Evolutionary conservation across 2,797 vertebrate genomes (phyloP), one percentile per base, ranked within the genome.

Genomic region (Gambusia yucatana): DNA sequence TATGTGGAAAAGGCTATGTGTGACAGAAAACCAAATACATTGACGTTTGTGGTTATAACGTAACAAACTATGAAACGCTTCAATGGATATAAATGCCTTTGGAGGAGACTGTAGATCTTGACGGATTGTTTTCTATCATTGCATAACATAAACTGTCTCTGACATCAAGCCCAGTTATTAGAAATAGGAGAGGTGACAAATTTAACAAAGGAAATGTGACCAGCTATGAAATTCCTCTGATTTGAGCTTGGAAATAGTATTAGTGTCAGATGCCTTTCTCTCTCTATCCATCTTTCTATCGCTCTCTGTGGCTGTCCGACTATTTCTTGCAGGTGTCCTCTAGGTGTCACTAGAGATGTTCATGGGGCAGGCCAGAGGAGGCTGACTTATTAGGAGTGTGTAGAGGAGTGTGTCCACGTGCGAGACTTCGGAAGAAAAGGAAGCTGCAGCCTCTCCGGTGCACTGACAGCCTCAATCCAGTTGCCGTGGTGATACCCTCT

Each of bases 331-430:
- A 59, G 73, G 72, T 70, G 77, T 86, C 91, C 95, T 95, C 94
- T 94, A 96, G 94, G 94, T 96, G 95, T 95, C 95, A 95, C 90
- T 91, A 94, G 92, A 94, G 94, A 89, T 86, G 93, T 93, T 90
- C 87, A 85, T 17, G 85, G 91, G 82, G 75, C 84, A 87, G 75
- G 81, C 80, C 81, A 85, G 72, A 67, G 48, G 30, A 33, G 63
- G 77, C 69, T 77, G 78, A 87, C 77, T 83, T 87, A 63, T 81
- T 52, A 61, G 69, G 72, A 59, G 84, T 80, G 83, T 82, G 85
- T 84, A 70, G 57, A 67, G 59, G 79, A 75, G 71, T 80, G 80
- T 2, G 79, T 75, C 43, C 74, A 63, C 22, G 72, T 76, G 74
- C 72, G 85, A 43, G 63, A 50, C 33, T 57, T 63, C 59, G 79